Percentiles rank a stretch among this genome's conserved stretches.
Conservation (phyloP, 2,113 vertebrate genomes). For the Puma concolor region DNA sequence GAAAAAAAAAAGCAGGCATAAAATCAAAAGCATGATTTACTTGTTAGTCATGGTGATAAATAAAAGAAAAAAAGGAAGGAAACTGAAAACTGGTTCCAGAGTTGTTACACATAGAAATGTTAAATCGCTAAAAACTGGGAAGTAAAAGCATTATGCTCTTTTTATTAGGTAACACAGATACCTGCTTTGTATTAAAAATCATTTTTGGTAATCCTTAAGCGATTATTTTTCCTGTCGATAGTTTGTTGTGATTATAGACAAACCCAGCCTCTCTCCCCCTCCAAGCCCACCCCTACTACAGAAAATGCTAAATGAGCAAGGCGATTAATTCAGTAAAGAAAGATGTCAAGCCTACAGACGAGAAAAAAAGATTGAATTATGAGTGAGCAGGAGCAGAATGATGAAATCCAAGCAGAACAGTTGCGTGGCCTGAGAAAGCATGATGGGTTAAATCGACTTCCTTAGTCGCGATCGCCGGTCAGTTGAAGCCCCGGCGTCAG, state of each 20-base stretch:
- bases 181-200: not conserved
- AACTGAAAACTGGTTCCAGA: not conserved
- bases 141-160: not conserved
- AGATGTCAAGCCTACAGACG: not conserved
- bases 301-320: not conserved
- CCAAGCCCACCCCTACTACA: not conserved
- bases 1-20: not conserved
- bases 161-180: not conserved
- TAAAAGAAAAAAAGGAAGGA: not conserved
- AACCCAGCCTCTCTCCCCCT: not conserved
- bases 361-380: constrained; percentile 43
- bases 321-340: not conserved
- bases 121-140: not conserved
- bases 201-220: not conserved
- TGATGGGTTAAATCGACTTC: too few relatives aligned
- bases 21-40: not conserved
- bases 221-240: not conserved
- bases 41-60: not conserved
- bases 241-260: not conserved
- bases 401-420: too few relatives aligned
- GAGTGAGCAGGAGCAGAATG: too few relatives aligned
- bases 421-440: too few relatives aligned
- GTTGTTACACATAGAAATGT: not conserved
- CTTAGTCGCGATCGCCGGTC: too few relatives aligned
- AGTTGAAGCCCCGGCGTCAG: too few relatives aligned